Evolutionary conservation across 2,888 invertebrate genomes (phyloP), one percentile per base, ranked within the genome.

Genomic region (Clanis bilineata): DNA sequence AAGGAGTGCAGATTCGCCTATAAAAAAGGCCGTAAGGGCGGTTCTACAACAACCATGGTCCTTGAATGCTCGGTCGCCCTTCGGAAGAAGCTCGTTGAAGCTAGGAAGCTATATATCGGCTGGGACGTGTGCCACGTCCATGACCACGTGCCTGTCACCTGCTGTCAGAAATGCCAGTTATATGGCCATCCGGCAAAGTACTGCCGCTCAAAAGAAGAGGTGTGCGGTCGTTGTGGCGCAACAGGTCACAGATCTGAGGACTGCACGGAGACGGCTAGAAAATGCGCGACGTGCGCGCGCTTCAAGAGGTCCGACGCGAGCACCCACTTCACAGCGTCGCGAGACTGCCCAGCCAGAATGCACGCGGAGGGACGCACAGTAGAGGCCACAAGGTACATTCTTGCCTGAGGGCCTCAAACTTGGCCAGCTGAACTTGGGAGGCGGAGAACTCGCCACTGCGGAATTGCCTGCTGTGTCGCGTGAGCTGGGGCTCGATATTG

Each of bases 101-200:
- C 25, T 0, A 62, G 51, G 0, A 15, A 44, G 0, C 25, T 73
- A 0, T 76, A 65, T 4, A 18, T 74, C 0, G 72, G 68, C 0
- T 73, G 71, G 72, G 63, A 70, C 0, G 67, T 55, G 0, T 59
- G 63, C 0, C 58, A 62, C 0, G 64, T 66, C 0, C 1, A 6
- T 0, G 70, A 73, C 54, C 64, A 51, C 0, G 9, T 69, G n/a
- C n/a, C n/a, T n/a, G 65, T 64, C 0, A 71, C 72, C 0, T 69
- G 70, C 59, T 72, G 73, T 59, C 12, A 0, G 0, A 70, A 62
- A 6, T 78, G 79, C 43, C 77, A 78, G 21, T 62, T 62, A 0
- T 76, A 73, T 28, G 77, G 76, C 1, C 55, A 55, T 36, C 55
- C 55, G 0, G 55, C 10, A n/a, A n/a, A n/a, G 18, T 15, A 32